Percentiles rank a stretch among this genome's conserved stretches.
Conservation (phyloP, 1,140 invertebrate genomes). For the Zaprionus lachaisei region DNA sequence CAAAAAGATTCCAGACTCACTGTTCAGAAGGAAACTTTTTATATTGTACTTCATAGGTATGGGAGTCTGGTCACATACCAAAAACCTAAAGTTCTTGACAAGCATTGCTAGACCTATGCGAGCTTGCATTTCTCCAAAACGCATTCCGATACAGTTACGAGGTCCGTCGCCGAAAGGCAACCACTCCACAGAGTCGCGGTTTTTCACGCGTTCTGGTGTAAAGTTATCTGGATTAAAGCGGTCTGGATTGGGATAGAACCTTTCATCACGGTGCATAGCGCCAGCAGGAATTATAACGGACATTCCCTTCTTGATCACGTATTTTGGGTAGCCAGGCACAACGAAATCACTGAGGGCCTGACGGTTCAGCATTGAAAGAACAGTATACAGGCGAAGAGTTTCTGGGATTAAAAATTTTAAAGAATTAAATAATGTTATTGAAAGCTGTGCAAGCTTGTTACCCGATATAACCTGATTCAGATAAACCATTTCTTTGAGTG, state of each 20-base stretch:
- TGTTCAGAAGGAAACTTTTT: conserved; percentile 52
- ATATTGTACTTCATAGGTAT: conserved; percentile 59
- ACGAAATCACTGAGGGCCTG: conserved; percentile 80
- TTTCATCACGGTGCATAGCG: conserved; percentile 82
- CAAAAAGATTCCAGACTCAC: conserved; percentile 63
- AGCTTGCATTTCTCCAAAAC: conserved; percentile 88
- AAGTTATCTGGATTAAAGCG: conserved; percentile 89
- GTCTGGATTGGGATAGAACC: conserved; percentile 87
- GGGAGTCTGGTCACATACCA: conserved; percentile 70
- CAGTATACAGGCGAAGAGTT: conserved; percentile 71
- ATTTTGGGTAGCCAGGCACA: conserved; percentile 78
- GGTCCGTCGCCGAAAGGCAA: conserved; percentile 87
- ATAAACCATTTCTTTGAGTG: conserved; percentile 85
- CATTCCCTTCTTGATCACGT: conserved; percentile 74
- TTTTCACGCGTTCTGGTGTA: conserved; percentile 85
- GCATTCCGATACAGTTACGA: conserved; percentile 85
- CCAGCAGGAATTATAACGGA: conserved; percentile 60
- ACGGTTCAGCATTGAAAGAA: conserved; percentile 85
- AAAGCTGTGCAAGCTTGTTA: conserved; percentile 37
- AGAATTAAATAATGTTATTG: background rate
- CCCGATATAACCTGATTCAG: conserved; percentile 86
- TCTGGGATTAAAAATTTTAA: conserved; percentile 38
- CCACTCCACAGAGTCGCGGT: conserved; percentile 85
- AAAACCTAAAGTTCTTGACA: conserved; percentile 77
- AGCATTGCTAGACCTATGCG: conserved; percentile 86